phyloP scores from a whole-genome alignment of 2,888 invertebrate species.

The Allophyes oxyacanthae region DNA sequence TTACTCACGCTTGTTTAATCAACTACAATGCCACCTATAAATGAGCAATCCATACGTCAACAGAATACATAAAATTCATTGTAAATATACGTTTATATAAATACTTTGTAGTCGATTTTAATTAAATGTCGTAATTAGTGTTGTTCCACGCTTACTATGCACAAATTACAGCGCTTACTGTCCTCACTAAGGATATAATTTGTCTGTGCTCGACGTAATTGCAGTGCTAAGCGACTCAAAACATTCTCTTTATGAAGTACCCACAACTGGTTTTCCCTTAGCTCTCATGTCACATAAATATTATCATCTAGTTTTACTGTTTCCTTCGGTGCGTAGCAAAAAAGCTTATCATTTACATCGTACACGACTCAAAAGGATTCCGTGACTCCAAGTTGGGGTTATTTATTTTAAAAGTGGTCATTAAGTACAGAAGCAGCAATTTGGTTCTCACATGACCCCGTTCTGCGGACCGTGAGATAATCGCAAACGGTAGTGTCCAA shows the following conservation, averaged over 20 bases:
- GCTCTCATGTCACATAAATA: constrained; percentile 62
- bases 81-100: constrained; percentile 58
- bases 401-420: constrained; percentile 73
- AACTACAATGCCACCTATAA: constrained; percentile 62
- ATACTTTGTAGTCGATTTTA: constrained; percentile 67
- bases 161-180: constrained; percentile 68
- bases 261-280: constrained; percentile 64
- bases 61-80: constrained; percentile 60
- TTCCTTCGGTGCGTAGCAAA: constrained; percentile 57
- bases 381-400: constrained; percentile 72
- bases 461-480: constrained; percentile 85
- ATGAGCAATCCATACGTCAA: constrained; percentile 63
- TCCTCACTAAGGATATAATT: constrained; percentile 68
- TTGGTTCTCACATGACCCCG: constrained; percentile 84
- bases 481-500: constrained; percentile 83
- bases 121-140: constrained; percentile 70
- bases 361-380: constrained; percentile 71
- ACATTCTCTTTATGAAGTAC: constrained; percentile 65
- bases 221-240: constrained; percentile 64
- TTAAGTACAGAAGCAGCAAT: constrained; percentile 76
- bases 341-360: constrained; percentile 75
- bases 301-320: constrained; percentile 66
- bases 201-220: constrained; percentile 66
- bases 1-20: constrained; percentile 71
- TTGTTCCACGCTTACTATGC: constrained; percentile 55